These are phyloP conservation scores for Agapostemon virescens DNA, from an alignment of 2,888 invertebrate species.

Conservation along the genomic window DNA sequence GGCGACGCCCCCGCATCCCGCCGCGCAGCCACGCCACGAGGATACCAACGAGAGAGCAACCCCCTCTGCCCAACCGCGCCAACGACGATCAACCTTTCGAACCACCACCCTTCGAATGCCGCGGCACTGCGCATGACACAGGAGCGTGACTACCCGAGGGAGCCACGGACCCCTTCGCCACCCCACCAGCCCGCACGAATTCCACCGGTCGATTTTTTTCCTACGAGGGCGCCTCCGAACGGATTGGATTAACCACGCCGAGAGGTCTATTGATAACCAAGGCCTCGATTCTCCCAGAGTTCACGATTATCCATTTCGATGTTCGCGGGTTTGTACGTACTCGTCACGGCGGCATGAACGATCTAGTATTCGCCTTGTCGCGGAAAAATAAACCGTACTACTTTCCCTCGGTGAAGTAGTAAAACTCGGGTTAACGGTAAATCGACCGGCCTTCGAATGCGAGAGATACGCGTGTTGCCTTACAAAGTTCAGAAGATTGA, in stretches of 20 bases:
- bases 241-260: neutral
- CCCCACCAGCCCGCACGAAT: conserved; percentile 9
- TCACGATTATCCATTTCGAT: neutral
- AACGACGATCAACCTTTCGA: conserved; percentile 58
- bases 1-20: neutral
- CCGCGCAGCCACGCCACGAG: conserved; percentile 32
- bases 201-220: conserved; percentile 41
- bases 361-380: too few relatives aligned
- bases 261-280: neutral
- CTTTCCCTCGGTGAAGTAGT: too few relatives aligned
- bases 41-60: conserved; percentile 37
- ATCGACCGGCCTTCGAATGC: too few relatives aligned
- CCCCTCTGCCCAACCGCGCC: conserved; percentile 43
- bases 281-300: neutral
- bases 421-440: too few relatives aligned
- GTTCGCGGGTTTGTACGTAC: neutral
- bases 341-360: neutral
- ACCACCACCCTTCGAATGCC: conserved; percentile 55
- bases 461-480: neutral
- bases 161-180: neutral
- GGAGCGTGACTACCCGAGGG: conserved; percentile 38
- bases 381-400: too few relatives aligned
- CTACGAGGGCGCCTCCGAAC: conserved; percentile 25
- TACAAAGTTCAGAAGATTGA: neutral
- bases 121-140: conserved; percentile 60